These are phyloP conservation scores for Porites rus DNA, from an alignment of 92 coral and sea anemone species.

Conservation along the genomic window DNA sequence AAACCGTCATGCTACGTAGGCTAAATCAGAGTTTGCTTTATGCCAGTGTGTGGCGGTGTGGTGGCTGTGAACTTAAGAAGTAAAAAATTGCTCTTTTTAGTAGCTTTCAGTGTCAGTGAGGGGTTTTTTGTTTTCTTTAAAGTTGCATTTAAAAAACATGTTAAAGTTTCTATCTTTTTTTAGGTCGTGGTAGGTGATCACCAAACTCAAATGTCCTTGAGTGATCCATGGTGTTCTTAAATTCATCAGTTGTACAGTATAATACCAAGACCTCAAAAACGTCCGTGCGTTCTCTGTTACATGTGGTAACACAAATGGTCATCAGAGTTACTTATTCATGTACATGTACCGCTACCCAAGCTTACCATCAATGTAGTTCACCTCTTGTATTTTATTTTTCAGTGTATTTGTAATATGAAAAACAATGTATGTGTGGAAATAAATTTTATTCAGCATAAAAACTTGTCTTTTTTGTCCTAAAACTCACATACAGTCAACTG, in stretches of 20 bases:
- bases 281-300: neutral
- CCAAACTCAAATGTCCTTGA: slow-evolving; percentile 2
- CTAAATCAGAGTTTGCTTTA: too few species aligned
- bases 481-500: neutral
- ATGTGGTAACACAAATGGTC: too few species aligned
- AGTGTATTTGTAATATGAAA: neutral
- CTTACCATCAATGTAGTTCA: neutral
- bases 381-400: neutral
- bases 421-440: neutral
- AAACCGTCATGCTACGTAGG: too few species aligned
- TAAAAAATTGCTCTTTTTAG: too few species aligned
- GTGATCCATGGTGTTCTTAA: neutral
- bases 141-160: neutral
- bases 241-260: slow-evolving; percentile 32
- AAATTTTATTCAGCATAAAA: neutral
- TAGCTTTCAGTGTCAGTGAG: too few species aligned
- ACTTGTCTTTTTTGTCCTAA: neutral
- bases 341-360: neutral
- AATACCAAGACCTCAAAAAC: neutral
- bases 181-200: slow-evolving; percentile 51
- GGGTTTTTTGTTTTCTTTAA: neutral
- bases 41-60: too few species aligned
- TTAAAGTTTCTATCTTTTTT: neutral
- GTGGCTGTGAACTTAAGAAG: too few species aligned
- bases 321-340: neutral